Percentiles rank a stretch among this genome's conserved stretches.
Evolutionary conservation across 2,888 invertebrate species (phyloP).

Genomic region (Hoplodrina ambigua): DNA sequence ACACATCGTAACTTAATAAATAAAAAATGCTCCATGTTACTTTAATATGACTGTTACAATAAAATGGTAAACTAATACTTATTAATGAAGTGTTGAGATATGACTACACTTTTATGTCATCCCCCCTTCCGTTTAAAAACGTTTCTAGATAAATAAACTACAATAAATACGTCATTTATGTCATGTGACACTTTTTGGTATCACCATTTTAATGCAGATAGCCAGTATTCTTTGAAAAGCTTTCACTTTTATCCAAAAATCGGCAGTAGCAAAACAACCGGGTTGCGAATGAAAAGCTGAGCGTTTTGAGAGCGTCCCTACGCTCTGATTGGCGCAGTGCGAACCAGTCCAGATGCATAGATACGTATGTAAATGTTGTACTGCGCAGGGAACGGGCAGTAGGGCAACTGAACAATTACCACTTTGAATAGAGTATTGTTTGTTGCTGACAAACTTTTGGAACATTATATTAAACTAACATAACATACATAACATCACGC

Average conservation of each 20-base stretch:
- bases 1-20: too few relatives aligned
- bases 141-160: too few relatives aligned
- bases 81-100: too few relatives aligned
- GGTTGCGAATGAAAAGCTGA: constrained; percentile 53
- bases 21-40: too few relatives aligned
- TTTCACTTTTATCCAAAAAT: constrained; percentile 55
- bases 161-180: too few relatives aligned
- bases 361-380: constrained; percentile 60
- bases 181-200: not conserved
- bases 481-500: too few relatives aligned
- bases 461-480: too few relatives aligned
- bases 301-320: constrained; percentile 59
- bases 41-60: too few relatives aligned
- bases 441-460: too few relatives aligned
- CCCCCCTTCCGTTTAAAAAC: too few relatives aligned
- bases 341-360: constrained; percentile 64
- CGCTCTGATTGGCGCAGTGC: constrained; percentile 69
- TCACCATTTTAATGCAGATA: constrained; percentile 14
- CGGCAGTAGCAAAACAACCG: constrained; percentile 40
- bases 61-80: too few relatives aligned
- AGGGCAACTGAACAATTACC: constrained; percentile 13
- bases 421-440: not conserved
- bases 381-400: constrained; percentile 8
- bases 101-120: too few relatives aligned
- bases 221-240: constrained; percentile 25